Conservation (phyloP, 2,113 vertebrate species). For the Oncorhynchus kisutch region DNA sequence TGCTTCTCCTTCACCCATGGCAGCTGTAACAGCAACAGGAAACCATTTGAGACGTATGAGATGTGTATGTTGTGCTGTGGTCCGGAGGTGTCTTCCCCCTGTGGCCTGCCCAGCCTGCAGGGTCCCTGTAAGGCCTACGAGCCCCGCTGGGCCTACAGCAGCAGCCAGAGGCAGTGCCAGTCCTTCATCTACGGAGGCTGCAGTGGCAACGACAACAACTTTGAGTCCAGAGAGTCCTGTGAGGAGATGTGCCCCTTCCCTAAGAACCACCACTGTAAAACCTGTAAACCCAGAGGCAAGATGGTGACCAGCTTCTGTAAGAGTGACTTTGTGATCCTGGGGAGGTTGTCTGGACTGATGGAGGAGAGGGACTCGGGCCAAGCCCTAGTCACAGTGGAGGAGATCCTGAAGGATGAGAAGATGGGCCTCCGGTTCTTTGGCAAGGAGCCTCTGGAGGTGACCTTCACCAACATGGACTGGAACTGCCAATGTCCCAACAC, state of each 20-base stretch:
- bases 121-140: conserved; percentile 92
- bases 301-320: conserved; percentile 95
- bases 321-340: conserved; percentile 92
- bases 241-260: conserved; percentile 92
- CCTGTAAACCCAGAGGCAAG: conserved; percentile 88
- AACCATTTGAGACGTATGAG: conserved; percentile 84
- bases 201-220: conserved; percentile 94
- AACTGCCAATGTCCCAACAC: conserved; percentile 95
- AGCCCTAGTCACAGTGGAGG: conserved; percentile 87
- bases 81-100: conserved; percentile 80
- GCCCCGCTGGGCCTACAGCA: conserved; percentile 92
- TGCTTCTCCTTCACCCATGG: conserved; percentile 87
- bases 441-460: conserved; percentile 90
- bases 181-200: conserved; percentile 94
- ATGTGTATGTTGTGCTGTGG: conserved; percentile 88
- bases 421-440: conserved; percentile 96
- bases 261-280: conserved; percentile 82
- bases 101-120: conserved; percentile 84
- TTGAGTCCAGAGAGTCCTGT: conserved; percentile 88
- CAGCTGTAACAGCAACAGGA: conserved; percentile 75
- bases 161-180: conserved; percentile 82
- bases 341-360: conserved; percentile 83
- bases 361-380: conserved; percentile 88
- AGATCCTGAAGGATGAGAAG: conserved; percentile 96
- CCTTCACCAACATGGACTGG: conserved; percentile 93